Evolutionary conservation across 2,888 invertebrate species (phyloP).

Genomic region (Pyrgus malvae): DNA sequence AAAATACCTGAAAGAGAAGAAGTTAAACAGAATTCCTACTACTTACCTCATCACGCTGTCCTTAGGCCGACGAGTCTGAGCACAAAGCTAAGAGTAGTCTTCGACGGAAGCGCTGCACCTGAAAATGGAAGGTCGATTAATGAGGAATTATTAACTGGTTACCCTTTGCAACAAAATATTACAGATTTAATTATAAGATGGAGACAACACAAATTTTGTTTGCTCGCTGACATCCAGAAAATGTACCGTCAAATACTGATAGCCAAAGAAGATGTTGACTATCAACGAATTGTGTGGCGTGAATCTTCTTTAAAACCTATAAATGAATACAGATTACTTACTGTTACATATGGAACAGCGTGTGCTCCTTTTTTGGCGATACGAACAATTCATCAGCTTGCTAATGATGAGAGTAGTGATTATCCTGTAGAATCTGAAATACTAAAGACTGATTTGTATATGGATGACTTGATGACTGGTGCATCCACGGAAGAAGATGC

Average conservation of each 20-base stretch:
- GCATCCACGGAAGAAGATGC: slow-evolving; percentile 1
- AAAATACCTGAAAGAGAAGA: slow-evolving; percentile 31
- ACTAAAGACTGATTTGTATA: slow-evolving; percentile 17
- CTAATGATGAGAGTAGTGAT: neutral
- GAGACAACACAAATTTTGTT: slow-evolving; percentile 31
- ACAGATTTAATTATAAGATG: slow-evolving; percentile 31
- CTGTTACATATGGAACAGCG: slow-evolving; percentile 25
- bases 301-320: slow-evolving; percentile 12
- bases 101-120: slow-evolving; percentile 33
- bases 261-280: slow-evolving; percentile 26
- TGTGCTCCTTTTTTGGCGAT: slow-evolving; percentile 26
- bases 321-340: slow-evolving; percentile 24
- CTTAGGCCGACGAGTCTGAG: slow-evolving; percentile 27
- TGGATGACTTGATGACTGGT: slow-evolving; percentile 25
- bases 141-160: slow-evolving; percentile 7
- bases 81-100: slow-evolving; percentile 35
- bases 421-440: neutral
- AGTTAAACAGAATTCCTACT: slow-evolving; percentile 21
- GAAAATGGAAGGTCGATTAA: slow-evolving; percentile 32
- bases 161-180: slow-evolving; percentile 31
- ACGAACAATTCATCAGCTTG: neutral
- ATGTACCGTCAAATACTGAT: slow-evolving; percentile 34
- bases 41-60: slow-evolving; percentile 37
- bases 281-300: slow-evolving; percentile 30
- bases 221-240: slow-evolving; percentile 34